These are phyloP conservation scores for Cataglyphis altisquamis DNA, from an alignment of 2,888 invertebrate species.

Conservation along the genomic window DNA sequence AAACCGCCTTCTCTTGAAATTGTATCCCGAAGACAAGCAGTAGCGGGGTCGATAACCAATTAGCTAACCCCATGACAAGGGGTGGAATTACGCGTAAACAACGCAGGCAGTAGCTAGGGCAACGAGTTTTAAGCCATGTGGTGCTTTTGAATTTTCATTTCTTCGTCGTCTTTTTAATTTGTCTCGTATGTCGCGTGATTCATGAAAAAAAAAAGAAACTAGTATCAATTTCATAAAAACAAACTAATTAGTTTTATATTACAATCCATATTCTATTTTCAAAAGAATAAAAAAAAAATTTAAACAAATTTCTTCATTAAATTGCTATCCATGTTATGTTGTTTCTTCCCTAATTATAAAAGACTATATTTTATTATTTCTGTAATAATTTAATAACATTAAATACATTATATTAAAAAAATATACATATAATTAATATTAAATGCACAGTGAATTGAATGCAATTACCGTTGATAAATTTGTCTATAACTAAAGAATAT, in stretches of 20 bases:
- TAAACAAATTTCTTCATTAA: not conserved
- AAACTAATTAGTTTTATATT: not conserved
- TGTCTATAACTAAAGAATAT: not conserved
- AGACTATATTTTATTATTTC: not conserved
- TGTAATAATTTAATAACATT: not conserved
- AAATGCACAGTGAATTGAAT: not conserved
- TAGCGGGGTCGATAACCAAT: constrained; percentile 72
- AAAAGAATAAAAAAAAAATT: constrained; percentile 3
- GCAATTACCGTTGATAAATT: not conserved
- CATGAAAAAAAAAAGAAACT: constrained; percentile 50
- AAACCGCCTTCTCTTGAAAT: constrained; percentile 59
- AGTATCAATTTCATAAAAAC: not conserved
- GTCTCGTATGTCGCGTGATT: constrained; percentile 37
- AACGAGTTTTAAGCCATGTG: constrained; percentile 65
- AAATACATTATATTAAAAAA: not conserved
- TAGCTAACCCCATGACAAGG: constrained; percentile 72
- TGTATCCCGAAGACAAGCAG: constrained; percentile 63
- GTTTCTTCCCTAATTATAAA: not conserved
- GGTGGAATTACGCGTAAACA: constrained; percentile 73
- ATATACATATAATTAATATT: not conserved
- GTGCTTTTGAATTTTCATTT: constrained; percentile 68
- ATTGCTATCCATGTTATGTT: not conserved
- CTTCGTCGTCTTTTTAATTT: constrained; percentile 65
- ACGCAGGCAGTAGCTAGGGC: constrained; percentile 68
- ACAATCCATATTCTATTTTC: not conserved